Evolutionary conservation across 1,140 invertebrate species (phyloP).

Genomic region (Acromyrmex heyeri): DNA sequence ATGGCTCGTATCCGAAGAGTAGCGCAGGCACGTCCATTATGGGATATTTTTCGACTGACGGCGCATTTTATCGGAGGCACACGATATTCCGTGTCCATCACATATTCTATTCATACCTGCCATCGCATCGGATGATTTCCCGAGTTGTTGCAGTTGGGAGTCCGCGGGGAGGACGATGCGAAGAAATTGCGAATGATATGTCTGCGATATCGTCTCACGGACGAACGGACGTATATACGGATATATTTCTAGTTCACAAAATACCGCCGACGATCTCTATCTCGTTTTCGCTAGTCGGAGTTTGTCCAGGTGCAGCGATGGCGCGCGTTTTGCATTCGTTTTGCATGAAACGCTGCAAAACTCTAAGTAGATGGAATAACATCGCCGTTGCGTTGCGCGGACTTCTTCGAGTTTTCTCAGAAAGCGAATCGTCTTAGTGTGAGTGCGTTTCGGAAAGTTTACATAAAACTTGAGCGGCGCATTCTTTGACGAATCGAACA

Average conservation of each 20-base stretch:
- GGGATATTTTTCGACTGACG: slow-evolving; percentile 38
- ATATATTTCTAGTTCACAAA: slow-evolving; percentile 71
- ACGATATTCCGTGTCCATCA: slow-evolving; percentile 21
- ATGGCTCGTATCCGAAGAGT: neutral
- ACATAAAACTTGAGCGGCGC: neutral
- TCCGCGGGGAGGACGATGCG: neutral
- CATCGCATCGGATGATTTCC: slow-evolving; percentile 41
- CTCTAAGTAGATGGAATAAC: slow-evolving; percentile 56
- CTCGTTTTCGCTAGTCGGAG: slow-evolving; percentile 10
- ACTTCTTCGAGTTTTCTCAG: slow-evolving; percentile 7
- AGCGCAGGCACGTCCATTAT: slow-evolving; percentile 1
- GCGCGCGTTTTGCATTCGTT: slow-evolving; percentile 20
- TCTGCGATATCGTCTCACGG: slow-evolving; percentile 70
- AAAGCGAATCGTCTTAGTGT: slow-evolving; percentile 12
- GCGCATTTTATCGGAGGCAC: slow-evolving; percentile 36
- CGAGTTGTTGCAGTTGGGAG: slow-evolving; percentile 4
- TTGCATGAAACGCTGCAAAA: slow-evolving; percentile 49
- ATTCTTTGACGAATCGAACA: slow-evolving; percentile 31
- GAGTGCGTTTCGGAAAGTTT: slow-evolving; percentile 20
- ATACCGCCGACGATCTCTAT: slow-evolving; percentile 50
- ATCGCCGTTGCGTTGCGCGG: slow-evolving; percentile 9
- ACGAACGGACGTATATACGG: slow-evolving; percentile 54
- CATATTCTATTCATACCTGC: slow-evolving; percentile 20
- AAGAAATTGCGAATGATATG: slow-evolving; percentile 46
- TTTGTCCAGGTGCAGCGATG: slow-evolving; percentile 38